Percentiles rank a stretch among this genome's conserved stretches.
These are phyloP conservation scores for Caradrina kadenii DNA, from an alignment of 2,888 invertebrate species.

Conservation along the genomic window DNA sequence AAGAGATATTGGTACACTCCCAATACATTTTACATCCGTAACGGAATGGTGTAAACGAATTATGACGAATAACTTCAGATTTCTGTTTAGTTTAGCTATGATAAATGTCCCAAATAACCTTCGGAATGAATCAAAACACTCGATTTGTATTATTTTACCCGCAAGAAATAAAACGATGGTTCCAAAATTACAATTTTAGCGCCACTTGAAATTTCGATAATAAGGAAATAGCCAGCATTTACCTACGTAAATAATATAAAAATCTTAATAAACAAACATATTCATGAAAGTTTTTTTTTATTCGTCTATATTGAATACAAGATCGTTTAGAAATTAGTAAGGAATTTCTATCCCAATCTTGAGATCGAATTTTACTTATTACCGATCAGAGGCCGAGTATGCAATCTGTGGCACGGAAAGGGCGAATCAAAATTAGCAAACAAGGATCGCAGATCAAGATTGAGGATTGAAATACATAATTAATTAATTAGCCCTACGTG, in stretches of 20 bases:
- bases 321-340: background rate
- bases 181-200: slow-evolving; percentile 21
- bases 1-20: too few relatives aligned
- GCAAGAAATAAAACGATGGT: slow-evolving; percentile 5
- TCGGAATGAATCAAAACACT: slow-evolving; percentile 32
- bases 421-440: too few relatives aligned
- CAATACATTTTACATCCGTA: background rate
- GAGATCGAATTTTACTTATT: too few relatives aligned
- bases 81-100: slow-evolving; percentile 30
- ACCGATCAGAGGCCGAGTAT: too few relatives aligned
- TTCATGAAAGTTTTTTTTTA: slow-evolving; percentile 14
- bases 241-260: slow-evolving; percentile 18
- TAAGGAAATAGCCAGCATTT: slow-evolving; percentile 25
- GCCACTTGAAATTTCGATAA: slow-evolving; percentile 12
- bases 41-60: slow-evolving; percentile 23
- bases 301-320: background rate
- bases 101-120: slow-evolving; percentile 38
- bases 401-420: too few relatives aligned
- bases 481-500: too few relatives aligned
- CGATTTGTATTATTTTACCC: slow-evolving; percentile 37
- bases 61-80: slow-evolving; percentile 20
- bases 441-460: too few relatives aligned
- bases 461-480: too few relatives aligned
- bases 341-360: too few relatives aligned
- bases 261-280: slow-evolving; percentile 23